Evolutionary conservation across 2,113 vertebrate species (phyloP).

Genomic region (Cryptotis parvus): DNA sequence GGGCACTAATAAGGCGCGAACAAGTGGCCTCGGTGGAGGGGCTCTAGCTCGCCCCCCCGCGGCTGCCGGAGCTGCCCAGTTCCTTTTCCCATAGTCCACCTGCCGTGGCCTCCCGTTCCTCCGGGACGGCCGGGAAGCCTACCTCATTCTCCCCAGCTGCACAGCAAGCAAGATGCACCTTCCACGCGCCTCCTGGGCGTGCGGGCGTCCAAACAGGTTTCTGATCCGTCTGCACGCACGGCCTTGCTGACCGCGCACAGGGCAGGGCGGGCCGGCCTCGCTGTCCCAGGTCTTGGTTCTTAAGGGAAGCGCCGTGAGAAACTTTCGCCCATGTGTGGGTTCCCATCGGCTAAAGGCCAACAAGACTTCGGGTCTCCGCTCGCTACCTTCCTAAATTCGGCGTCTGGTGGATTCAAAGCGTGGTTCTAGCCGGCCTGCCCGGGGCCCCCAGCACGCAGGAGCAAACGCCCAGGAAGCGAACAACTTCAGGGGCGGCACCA

Average conservation of each 20-base stretch:
- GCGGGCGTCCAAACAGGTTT: too few relatives aligned
- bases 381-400: not conserved
- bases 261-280: not conserved
- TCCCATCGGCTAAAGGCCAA: not conserved
- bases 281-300: not conserved
- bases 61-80: too few relatives aligned
- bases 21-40: too few relatives aligned
- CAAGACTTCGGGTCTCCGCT: not conserved
- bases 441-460: not conserved
- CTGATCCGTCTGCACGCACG: not conserved
- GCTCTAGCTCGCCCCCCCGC: too few relatives aligned
- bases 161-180: too few relatives aligned
- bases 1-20: too few relatives aligned
- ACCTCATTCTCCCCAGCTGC: not conserved
- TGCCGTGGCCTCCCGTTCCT: not conserved
- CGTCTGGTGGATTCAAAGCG: not conserved
- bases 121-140: not conserved
- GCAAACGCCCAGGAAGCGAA: not conserved
- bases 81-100: not conserved
- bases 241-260: too few relatives aligned
- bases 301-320: not conserved
- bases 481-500: too few relatives aligned
- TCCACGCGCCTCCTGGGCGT: not conserved
- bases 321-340: not conserved
- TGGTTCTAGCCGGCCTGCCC: too few relatives aligned